Evolutionary conservation across 2,113 vertebrate genomes (phyloP), one percentile per base, ranked within the genome.

Genomic region (Prionailurus viverrinus): DNA sequence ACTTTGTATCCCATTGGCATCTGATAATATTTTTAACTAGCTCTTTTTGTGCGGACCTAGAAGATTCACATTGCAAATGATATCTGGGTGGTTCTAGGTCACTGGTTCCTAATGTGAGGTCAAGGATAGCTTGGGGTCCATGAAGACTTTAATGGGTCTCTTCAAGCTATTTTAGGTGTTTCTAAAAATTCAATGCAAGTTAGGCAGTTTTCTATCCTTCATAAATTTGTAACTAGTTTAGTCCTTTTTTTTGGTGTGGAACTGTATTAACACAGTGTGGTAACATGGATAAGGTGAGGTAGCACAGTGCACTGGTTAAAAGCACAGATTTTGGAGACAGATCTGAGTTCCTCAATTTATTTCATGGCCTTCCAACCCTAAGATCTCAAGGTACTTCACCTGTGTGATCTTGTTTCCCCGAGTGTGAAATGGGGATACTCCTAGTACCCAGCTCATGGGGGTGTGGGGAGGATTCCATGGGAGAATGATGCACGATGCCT

Each of bases 41-140:
- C 89, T 97, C 14, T 94, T 93, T 96, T 87, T 92, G 61, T 90
- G 91, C 9, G 2, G n/a, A 51, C 33, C 55, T 94, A 55, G 68
- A 89, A 86, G 84, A 58, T 39, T 41, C 83, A 53, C 63, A 48
- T 36, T 29, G 73, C n/a, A 63, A 86, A 86, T 76, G 73, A 63
- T 76, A n/a, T 33, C 29, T 39, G 19, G 79, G 33, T 93, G 91
- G 68, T 79, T 95, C 55, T 73, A 61, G 95, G 92, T 94, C 94
- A 81, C n/a, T 51, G 80, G 21, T 39, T 96, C 76, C 76, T 69
- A 36, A 8, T 31, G 25, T 55, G 92, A 90, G 69, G 74, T 69
- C 73, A 48, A 78, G 74, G 63, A 68, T 14, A 81, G 79, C 29
- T 29, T 23, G 23, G 68, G 25, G 61, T 78, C 80, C 45, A 4